A percentile compares a stretch with the other conserved stretches of the same genome.
These are phyloP conservation scores for Caenorhabditis drosophilae DNA, from an alignment of 2,888 invertebrate species.

Conservation along the genomic window DNA sequence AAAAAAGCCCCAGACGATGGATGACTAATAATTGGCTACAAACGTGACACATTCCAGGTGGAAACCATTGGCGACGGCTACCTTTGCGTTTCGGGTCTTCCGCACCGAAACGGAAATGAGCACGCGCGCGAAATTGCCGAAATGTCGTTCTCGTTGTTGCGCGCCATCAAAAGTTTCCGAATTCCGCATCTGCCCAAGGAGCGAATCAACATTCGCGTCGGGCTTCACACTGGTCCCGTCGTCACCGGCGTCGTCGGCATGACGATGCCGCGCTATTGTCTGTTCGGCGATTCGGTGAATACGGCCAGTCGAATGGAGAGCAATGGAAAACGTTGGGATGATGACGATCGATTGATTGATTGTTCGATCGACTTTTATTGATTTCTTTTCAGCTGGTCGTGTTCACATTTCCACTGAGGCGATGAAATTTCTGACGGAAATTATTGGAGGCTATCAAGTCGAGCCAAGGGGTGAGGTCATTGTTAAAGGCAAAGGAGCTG, in stretches of 20 bases:
- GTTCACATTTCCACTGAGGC: conserved; percentile 64
- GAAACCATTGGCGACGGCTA: conserved; percentile 64
- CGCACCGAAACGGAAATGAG: conserved; percentile 60
- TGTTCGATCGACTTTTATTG: too few species aligned
- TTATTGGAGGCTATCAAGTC: conserved; percentile 64
- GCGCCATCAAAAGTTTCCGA: conserved; percentile 51
- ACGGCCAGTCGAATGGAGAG: conserved; percentile 65
- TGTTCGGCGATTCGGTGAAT: conserved; percentile 66
- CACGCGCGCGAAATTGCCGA: conserved; percentile 58
- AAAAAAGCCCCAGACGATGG: too few species aligned
- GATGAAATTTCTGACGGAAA: conserved; percentile 56
- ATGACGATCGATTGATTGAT: neutral
- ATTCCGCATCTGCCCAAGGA: conserved; percentile 62
- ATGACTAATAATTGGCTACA: too few species aligned
- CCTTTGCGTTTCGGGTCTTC: conserved; percentile 60
- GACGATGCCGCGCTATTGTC: conserved; percentile 62
- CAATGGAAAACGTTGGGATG: conserved; percentile 62
- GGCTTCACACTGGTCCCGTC: conserved; percentile 58
- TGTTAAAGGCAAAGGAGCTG: conserved; percentile 56
- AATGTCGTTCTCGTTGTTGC: conserved; percentile 54
- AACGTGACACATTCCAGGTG: too few species aligned
- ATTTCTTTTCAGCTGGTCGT: conserved; percentile 54
- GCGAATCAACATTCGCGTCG: conserved; percentile 58
- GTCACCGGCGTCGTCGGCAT: conserved; percentile 59
- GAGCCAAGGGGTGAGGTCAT: conserved; percentile 65